phyloP scores from a whole-genome alignment of 1,140 invertebrate genomes.

The Drosophila sechellia region DNA sequence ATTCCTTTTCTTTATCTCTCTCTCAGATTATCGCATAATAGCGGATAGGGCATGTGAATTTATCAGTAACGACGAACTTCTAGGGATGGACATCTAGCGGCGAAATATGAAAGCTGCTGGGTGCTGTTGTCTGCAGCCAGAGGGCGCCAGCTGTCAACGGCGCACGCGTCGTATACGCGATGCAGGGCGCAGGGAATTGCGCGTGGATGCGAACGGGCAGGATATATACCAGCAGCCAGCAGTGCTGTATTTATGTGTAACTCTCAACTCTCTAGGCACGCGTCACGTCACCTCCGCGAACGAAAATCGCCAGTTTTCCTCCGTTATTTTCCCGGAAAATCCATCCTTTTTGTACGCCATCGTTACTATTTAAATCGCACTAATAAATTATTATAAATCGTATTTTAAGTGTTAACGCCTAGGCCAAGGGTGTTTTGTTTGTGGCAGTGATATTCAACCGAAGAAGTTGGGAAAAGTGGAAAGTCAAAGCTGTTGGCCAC shows the following conservation, averaged over 20 bases:
- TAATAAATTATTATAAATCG: conserved; percentile 1
- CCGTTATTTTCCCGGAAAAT: conserved; percentile 21
- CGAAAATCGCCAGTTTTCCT: conserved; percentile 40
- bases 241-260: conserved; percentile 6
- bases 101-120: neutral
- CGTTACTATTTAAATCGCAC: conserved; percentile 10
- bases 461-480: conserved; percentile 4
- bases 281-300: conserved; percentile 17
- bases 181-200: neutral
- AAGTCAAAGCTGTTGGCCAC: conserved; percentile 24
- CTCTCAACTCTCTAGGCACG: conserved; percentile 5
- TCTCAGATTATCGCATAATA: conserved; percentile 58
- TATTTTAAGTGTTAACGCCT: neutral
- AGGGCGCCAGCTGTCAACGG: conserved; percentile 7
- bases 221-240: conserved; percentile 5
- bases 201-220: conserved; percentile 3
- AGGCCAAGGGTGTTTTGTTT: conserved; percentile 6
- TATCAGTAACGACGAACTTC: conserved; percentile 55
- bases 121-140: neutral
- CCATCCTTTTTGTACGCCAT: conserved; percentile 27
- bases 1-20: neutral
- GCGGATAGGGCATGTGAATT: conserved; percentile 61
- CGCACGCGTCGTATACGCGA: conserved; percentile 45
- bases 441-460: conserved; percentile 16
- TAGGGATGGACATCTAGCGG: conserved; percentile 44